Evolutionary conservation across 2,888 invertebrate genomes (phyloP).

Genomic region (Hydroisotoma schaefferi): DNA sequence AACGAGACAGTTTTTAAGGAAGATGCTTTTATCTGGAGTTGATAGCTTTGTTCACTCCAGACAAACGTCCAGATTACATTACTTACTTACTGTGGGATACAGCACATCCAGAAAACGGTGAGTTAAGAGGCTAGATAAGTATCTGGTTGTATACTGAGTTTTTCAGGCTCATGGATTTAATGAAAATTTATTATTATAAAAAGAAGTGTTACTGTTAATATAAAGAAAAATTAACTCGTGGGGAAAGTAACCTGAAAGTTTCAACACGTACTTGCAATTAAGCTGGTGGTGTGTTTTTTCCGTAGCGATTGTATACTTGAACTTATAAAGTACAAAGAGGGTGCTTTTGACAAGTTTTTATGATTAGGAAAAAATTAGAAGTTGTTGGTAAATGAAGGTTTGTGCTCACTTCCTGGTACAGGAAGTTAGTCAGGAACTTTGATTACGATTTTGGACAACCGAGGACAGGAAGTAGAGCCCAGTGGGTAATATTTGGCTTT

Average conservation of each 20-base stretch:
- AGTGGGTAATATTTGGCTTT: no score
- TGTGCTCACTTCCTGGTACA: no score
- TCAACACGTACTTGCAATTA: not conserved
- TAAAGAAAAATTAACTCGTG: not conserved
- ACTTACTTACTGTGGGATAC: no score
- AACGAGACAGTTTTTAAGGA: not conserved
- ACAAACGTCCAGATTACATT: not conserved
- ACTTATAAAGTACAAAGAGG: not conserved
- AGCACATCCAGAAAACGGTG: not conserved
- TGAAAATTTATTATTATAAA: not conserved
- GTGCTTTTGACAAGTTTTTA: constrained; percentile 14
- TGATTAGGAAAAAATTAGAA: constrained; percentile 1
- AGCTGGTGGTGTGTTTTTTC: no score
- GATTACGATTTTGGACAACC: no score
- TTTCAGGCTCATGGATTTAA: not conserved
- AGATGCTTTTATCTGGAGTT: constrained; percentile 15
- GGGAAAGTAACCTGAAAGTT: constrained; percentile 1
- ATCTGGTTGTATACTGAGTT: not conserved
- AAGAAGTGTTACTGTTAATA: not conserved
- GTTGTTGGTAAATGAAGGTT: not conserved
- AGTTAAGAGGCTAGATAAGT: not conserved
- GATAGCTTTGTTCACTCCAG: constrained; percentile 14
- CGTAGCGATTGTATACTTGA: no score
- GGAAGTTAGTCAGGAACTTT: no score
- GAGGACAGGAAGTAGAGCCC: no score